These are phyloP conservation scores for Petrolisthes manimaculis DNA, from an alignment of 2,888 invertebrate genomes.

Conservation along the genomic window DNA sequence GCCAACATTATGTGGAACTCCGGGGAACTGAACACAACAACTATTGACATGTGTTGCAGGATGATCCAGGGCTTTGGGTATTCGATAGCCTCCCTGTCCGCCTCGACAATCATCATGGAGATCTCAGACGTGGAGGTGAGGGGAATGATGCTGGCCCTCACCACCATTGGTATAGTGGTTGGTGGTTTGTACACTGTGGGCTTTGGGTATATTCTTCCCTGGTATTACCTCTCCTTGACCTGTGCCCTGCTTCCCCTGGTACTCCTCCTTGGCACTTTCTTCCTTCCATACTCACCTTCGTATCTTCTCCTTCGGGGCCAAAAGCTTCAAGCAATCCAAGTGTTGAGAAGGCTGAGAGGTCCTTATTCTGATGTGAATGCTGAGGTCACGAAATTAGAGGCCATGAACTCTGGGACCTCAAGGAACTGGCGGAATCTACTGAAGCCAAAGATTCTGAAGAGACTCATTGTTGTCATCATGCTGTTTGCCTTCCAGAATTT, in stretches of 20 bases:
- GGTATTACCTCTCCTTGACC: conserved; percentile 48
- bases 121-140: conserved; percentile 34
- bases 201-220: conserved; percentile 38
- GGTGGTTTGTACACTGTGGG: conserved; percentile 40
- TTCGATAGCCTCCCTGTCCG: conserved; percentile 22
- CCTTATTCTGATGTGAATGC: conserved; percentile 18
- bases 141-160: conserved; percentile 32
- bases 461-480: conserved; percentile 20
- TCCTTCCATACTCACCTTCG: conserved; percentile 42
- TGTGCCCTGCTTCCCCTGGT: conserved; percentile 44
- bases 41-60: background rate
- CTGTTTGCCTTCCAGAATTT: conserved; percentile 35
- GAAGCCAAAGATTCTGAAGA: background rate
- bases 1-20: too few species aligned
- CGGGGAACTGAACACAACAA: too few species aligned
- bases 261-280: conserved; percentile 33
- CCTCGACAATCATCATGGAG: conserved; percentile 22
- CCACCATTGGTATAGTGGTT: conserved; percentile 25
- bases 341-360: conserved; percentile 47
- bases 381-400: conserved; percentile 32
- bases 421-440: conserved; percentile 30
- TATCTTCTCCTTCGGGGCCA: conserved; percentile 35
- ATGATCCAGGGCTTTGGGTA: conserved; percentile 27
- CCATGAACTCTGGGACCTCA: background rate
- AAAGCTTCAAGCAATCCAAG: background rate